Evolutionary conservation across 1,140 invertebrate species (phyloP).

Genomic region (Frieseomelitta varia): DNA sequence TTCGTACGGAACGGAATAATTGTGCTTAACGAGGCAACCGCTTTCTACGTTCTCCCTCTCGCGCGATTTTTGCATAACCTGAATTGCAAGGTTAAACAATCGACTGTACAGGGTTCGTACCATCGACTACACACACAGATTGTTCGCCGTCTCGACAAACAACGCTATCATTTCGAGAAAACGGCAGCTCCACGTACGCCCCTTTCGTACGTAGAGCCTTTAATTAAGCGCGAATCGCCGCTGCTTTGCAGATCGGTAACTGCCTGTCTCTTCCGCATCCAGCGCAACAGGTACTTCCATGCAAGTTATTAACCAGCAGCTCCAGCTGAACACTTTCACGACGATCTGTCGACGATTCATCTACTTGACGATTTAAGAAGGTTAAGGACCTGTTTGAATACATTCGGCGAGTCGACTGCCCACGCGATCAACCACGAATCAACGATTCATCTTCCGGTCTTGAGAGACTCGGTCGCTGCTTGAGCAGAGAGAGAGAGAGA

Average conservation of each 20-base stretch:
- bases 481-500: neutral
- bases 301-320: slow-evolving; percentile 15
- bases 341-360: neutral
- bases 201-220: neutral
- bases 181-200: neutral
- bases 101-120: neutral
- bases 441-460: slow-evolving; percentile 25
- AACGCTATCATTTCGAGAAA: neutral
- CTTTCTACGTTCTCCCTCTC: slow-evolving; percentile 25
- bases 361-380: slow-evolving; percentile 1
- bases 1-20: slow-evolving; percentile 39
- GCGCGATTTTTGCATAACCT: slow-evolving; percentile 25
- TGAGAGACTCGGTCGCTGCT: slow-evolving; percentile 25
- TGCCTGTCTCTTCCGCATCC: slow-evolving; percentile 3
- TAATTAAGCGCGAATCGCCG: slow-evolving; percentile 10
- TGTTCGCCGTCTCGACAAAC: neutral
- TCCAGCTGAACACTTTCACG: slow-evolving; percentile 31
- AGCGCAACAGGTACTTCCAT: neutral
- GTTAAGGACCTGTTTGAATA: slow-evolving; percentile 46
- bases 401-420: neutral
- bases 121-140: neutral
- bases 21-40: slow-evolving; percentile 42
- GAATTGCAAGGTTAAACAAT: slow-evolving; percentile 28
- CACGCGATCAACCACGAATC: too few species aligned
- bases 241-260: neutral